Base-by-base conservation (phyloP, 2,113 vertebrate genomes). In the Nycticryphes semicollaris region DNA sequence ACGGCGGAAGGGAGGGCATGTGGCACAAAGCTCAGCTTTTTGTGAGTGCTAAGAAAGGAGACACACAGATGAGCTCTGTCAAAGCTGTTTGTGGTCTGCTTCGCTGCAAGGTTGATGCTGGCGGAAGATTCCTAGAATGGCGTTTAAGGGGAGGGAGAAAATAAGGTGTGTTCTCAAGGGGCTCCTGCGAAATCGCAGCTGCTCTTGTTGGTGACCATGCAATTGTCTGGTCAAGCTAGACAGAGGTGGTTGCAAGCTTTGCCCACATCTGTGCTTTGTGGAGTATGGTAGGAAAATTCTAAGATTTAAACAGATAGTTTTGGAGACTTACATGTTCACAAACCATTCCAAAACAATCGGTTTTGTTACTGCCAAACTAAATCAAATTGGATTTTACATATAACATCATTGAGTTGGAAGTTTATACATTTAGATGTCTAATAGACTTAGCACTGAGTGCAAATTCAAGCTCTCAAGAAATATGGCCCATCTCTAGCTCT, bases 261-360 rank as follows among this genome's bases (percentile, higher is more conserved):
- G 28, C 14, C 31, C 30, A 53, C 28, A 35, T 16, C 47, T 93
- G 3, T 53, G 33, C 43, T 60, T 84, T 60, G 22, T 92, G 39
- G 47, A 94, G 23, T 18, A 8, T 30, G 24, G 10, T 69, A 77
- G 56, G 60, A 77, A 86, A 74, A 31, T 72, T 80, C 41, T 23
- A 64, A 73, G 66, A 79, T 79, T 77, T 57, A 39, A 90, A 43
- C 9, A 63, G 16, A 7, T 75, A 3, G 9, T 86, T 94, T 77
- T 84, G 51, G 75, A 31, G 28, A 59, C 31, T 30, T 59, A 16
- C 31, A 2, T 37, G 12, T 83, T 94, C 39, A 74, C 81, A 74
- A 79, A 47, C 9, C n/a, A n/a, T n/a, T n/a, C n/a, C n/a, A n/a
- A n/a, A n/a, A 19, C 25, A 69, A 63, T 50, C 1, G 0, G 16